phyloP scores from a whole-genome alignment of 2,113 vertebrate genomes.

The Struthio camelus region DNA sequence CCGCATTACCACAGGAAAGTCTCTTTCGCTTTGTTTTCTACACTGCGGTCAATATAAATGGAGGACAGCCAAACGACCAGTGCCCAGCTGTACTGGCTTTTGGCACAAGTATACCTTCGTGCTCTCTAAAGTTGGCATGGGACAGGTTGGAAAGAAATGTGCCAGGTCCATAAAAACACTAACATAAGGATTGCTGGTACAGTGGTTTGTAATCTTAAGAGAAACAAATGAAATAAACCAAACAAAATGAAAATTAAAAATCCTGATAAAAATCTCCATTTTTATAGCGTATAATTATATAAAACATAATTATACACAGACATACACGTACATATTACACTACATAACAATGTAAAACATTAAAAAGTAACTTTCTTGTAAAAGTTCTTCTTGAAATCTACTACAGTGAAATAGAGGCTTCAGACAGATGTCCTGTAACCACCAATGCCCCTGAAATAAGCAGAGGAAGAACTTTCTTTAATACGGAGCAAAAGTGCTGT shows the following conservation, averaged over 20 bases:
- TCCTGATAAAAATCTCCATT: conserved; percentile 60
- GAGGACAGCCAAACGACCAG: not conserved
- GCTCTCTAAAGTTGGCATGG: conserved; percentile 25
- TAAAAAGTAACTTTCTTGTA: conserved; percentile 77
- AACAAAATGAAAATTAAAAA: conserved; percentile 12
- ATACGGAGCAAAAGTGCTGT: conserved; percentile 42
- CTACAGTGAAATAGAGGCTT: conserved; percentile 70
- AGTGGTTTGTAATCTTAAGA: conserved; percentile 68
- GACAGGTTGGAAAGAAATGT: conserved; percentile 24
- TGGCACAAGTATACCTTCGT: not conserved
- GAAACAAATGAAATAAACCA: conserved; percentile 41
- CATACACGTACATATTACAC: conserved; percentile 67
- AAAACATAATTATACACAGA: conserved; percentile 65
- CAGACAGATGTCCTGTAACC: conserved; percentile 69
- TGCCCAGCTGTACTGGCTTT: not conserved
- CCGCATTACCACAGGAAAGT: not conserved
- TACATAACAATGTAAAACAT: conserved; percentile 73
- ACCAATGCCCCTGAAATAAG: conserved; percentile 71
- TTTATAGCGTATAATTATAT: conserved; percentile 67
- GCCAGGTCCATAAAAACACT: conserved; percentile 34
- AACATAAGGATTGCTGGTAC: conserved; percentile 38
- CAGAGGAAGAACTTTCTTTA: conserved; percentile 69
- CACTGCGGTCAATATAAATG: not conserved
- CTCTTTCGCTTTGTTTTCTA: not conserved
- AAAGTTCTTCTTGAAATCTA: conserved; percentile 77